Percentiles rank a stretch among this genome's conserved stretches.
phyloP scores from a whole-genome alignment of 1,140 invertebrate genomes.

The Bombus cullumanus region DNA sequence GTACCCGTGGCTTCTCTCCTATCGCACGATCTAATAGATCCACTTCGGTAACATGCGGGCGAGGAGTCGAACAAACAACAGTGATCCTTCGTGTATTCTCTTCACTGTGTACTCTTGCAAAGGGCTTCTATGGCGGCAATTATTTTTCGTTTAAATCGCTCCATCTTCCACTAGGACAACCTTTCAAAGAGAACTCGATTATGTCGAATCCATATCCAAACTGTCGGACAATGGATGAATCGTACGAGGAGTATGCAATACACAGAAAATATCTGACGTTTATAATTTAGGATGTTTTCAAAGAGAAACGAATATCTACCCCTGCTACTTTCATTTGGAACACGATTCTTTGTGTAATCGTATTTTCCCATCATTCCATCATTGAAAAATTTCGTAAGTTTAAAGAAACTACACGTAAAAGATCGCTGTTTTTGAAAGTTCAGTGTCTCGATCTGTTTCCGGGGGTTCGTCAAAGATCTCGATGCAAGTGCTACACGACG shows the following conservation, averaged over 20 bases:
- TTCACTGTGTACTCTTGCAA: neutral
- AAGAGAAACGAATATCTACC: too few species aligned
- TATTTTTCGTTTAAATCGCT: slow-evolving; percentile 17
- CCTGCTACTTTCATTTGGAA: too few species aligned
- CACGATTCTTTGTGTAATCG: too few species aligned
- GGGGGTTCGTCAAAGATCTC: too few species aligned
- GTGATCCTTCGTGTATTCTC: slow-evolving; percentile 7
- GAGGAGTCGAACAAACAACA: slow-evolving; percentile 29
- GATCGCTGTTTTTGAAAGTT: too few species aligned
- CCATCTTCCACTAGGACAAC: neutral
- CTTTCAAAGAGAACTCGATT: neutral
- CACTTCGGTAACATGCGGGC: slow-evolving; percentile 44
- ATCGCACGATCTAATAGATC: slow-evolving; percentile 40
- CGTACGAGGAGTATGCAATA: neutral
- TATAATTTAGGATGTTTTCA: neutral
- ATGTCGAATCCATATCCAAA: neutral
- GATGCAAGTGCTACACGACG: neutral
- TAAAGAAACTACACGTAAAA: too few species aligned
- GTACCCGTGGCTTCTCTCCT: slow-evolving; percentile 13
- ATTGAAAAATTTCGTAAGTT: too few species aligned
- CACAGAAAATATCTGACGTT: neutral
- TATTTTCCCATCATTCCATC: too few species aligned
- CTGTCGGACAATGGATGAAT: neutral
- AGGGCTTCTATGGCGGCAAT: slow-evolving; percentile 4
- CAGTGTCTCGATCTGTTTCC: too few species aligned